Evolutionary conservation across 2,113 vertebrate genomes (phyloP), one percentile per base, ranked within the genome.

Genomic region (Corapipo altera): DNA sequence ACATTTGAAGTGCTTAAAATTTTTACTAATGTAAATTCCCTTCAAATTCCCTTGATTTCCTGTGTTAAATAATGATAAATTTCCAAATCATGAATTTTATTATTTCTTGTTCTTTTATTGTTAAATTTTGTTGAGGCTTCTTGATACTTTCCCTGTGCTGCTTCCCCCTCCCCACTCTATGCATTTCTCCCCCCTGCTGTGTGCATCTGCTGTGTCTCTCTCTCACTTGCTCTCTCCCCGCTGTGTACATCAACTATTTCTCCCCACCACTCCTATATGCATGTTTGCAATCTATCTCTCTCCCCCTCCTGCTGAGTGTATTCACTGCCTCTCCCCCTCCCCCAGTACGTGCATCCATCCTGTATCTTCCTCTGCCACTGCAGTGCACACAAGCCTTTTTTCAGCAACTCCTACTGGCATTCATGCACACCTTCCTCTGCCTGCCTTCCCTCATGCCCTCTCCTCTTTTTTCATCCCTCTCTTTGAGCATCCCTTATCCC

Each of bases 201-300:
- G 95, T 76, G 92, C 96, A 97, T 97, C 97, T 98, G 97, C 96
- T 92, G 78, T 52, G 94, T 61, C 64, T 96, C 92, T 96, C 95
- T 95, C 83, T 92, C 87, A 13, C 94, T 92, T 72, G 79, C 89
- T 54, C 76, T 92, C 94, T 78, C 66, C 91, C 94, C 95, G 93
- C 96, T 96, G 97, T 3, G 93, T 93, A 97, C 93, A 97, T 95
- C 94, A 94, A 93, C 95, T 65, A 78, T 94, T 96, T 93, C 89
- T 93, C 93, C 93, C 55, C 64, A 43, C 81, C 95, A 89, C 76
- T 95, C 83, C 94, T 92, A 94, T 35, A 81, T 27, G 76, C 83
- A 17, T 94, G 73, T 90, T 91, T 86, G 83, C 52, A 88, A 89
- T 94, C 43, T 69, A 61, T 73, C 95, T 93, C 59, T 91, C 94